phyloP scores from a whole-genome alignment of 2,888 invertebrate species.

The Mythimna pallens region DNA sequence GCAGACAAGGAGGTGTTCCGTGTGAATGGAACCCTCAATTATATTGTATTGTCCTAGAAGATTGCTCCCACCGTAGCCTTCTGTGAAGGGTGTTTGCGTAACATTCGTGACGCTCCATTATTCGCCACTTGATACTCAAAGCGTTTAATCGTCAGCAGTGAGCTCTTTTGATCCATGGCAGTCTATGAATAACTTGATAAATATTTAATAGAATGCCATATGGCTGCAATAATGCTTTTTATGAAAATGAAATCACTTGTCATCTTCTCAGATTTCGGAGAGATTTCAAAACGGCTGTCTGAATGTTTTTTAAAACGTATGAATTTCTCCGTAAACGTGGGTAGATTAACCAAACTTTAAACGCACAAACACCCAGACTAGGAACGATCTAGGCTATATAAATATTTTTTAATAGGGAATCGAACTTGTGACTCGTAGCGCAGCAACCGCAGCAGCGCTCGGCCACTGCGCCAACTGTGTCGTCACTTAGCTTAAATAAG shows the following conservation, averaged over 20 bases:
- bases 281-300: neutral
- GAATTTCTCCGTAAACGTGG: too few relatives aligned
- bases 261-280: neutral
- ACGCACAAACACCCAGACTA: too few relatives aligned
- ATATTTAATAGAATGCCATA: neutral
- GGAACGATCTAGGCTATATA: too few relatives aligned
- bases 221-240: neutral
- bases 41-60: slow-evolving; percentile 75
- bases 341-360: too few relatives aligned
- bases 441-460: too few relatives aligned
- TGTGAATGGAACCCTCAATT: slow-evolving; percentile 81
- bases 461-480: too few relatives aligned
- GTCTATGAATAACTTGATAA: slow-evolving; percentile 22
- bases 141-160: slow-evolving; percentile 17
- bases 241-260: neutral
- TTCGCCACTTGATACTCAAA: slow-evolving; percentile 63
- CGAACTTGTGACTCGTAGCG: too few relatives aligned
- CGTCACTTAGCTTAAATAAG: neutral
- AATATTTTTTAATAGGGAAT: too few relatives aligned
- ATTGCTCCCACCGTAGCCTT: slow-evolving; percentile 62
- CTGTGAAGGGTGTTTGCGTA: slow-evolving; percentile 69
- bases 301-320: neutral
- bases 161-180: slow-evolving; percentile 18
- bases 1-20: slow-evolving; percentile 78
- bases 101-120: slow-evolving; percentile 68